Base-by-base conservation (phyloP, 2,888 invertebrate genomes). In the Empis stercorea region DNA sequence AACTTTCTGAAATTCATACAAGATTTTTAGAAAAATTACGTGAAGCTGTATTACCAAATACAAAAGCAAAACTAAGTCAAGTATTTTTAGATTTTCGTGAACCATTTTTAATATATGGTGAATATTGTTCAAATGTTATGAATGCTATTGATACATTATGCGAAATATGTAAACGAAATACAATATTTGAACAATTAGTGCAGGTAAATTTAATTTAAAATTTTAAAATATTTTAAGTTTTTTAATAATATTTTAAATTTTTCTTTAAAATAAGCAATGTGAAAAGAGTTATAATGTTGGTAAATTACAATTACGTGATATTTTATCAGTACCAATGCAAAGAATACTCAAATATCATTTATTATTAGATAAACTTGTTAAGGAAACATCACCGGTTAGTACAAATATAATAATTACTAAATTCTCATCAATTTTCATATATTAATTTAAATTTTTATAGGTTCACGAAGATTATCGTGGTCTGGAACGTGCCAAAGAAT, bases 311-410 rank as follows among this genome's bases (percentile, higher is more conserved):
- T 73, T 99, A 56, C 79, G 95, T 43, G 99, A 99, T 68, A 86
- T 99, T 54, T 73, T 99, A 42, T 91, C 94, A 17, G 94, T 99
- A 53, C 99, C 99, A 39, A 95, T 99, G 92, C 99, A 99, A 71
- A 76, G 99, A 64, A 87, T 99, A 56, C 79, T 99, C 53, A 99
- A 97, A 66, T 99, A 99, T 71, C 96, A 96, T 68, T 75, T 99
- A 47, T 72, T 99, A 44, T 71, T 97, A 48, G 88, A 92, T 66
- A 95, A 89, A 68, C 71, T 92, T 44, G 81, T 89, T 46, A 84
- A 87, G 60, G 87, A 88, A 66, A 91, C 91, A 1, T 84, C 85
- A 55, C 80, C 80, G 55, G 86, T 85, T 66, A 74, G 73, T 63
- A 43, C 11, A 6, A 27, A 30, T 27, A 15, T 37, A 23, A 46